phyloP scores from a whole-genome alignment of 2,888 invertebrate species.

The Halictus quadricinctus region DNA sequence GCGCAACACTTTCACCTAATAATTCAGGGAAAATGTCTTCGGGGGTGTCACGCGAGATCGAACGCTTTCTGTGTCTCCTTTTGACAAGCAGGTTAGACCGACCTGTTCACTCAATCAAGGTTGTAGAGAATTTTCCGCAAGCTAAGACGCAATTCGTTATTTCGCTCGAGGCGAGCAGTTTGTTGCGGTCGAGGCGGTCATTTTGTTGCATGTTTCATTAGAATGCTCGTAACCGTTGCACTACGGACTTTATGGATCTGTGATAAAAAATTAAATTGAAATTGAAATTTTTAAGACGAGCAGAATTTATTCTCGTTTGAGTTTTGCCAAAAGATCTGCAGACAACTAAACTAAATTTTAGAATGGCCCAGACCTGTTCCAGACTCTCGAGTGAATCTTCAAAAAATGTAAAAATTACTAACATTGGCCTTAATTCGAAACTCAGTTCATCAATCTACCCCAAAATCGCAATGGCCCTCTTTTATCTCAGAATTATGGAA shows the following conservation, averaged over 20 bases:
- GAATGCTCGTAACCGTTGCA: neutral
- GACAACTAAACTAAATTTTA: too few relatives aligned
- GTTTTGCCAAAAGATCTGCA: too few relatives aligned
- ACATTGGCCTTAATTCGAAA: too few relatives aligned
- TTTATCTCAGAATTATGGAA: neutral
- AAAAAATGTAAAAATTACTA: too few relatives aligned
- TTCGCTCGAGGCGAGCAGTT: neutral
- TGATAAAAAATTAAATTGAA: neutral
- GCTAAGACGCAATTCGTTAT: neutral
- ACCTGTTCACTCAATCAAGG: neutral
- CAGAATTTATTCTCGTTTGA: neutral
- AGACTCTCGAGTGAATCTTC: too few relatives aligned
- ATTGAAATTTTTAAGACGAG: neutral
- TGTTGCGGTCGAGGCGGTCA: neutral
- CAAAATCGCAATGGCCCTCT: too few relatives aligned
- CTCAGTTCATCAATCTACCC: too few relatives aligned
- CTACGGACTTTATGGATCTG: neutral
- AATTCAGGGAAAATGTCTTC: neutral
- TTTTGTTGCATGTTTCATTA: neutral
- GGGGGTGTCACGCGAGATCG: neutral
- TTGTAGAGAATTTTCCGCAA: neutral
- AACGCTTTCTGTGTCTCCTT: neutral
- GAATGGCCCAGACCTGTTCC: too few relatives aligned
- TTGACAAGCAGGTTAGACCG: neutral
- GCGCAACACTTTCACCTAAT: conserved; percentile 20